A percentile compares a stretch with the other conserved stretches of the same genome.
These are phyloP conservation scores for Poecilus cupreus DNA, from an alignment of 2,888 invertebrate genomes.

Conservation along the genomic window DNA sequence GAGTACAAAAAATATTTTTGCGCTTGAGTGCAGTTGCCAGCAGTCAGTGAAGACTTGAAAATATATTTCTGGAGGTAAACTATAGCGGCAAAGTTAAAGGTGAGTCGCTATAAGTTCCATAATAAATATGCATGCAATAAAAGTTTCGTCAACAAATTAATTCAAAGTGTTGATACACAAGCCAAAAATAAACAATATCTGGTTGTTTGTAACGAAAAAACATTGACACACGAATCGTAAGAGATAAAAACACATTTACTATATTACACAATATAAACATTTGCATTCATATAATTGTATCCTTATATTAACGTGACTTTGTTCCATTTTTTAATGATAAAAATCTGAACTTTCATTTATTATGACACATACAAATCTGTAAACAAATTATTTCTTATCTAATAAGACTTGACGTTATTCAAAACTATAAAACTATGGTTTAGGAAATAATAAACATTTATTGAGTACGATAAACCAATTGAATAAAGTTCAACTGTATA, in stretches of 20 bases:
- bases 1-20: no score
- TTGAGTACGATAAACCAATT: background rate
- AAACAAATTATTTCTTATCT: slow-evolving; percentile 18
- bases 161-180: background rate
- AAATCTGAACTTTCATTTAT: slow-evolving; percentile 20
- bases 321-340: background rate
- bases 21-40: no score
- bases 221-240: background rate
- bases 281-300: slow-evolving; percentile 11
- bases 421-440: background rate
- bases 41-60: no score
- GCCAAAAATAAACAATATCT: background rate
- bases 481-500: slow-evolving; percentile 28
- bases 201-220: background rate
- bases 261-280: slow-evolving; percentile 11
- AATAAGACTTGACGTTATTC: background rate
- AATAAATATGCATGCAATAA: no score
- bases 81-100: no score
- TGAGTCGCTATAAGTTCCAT: no score
- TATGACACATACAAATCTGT: slow-evolving; percentile 18
- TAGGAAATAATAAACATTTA: slow-evolving; percentile 12
- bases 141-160: no score
- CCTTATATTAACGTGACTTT: slow-evolving; percentile 8
- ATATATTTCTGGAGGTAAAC: no score
- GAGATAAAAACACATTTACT: background rate